Conservation (phyloP, 1,140 invertebrate genomes). For the Drosophila paulistorum region DNA sequence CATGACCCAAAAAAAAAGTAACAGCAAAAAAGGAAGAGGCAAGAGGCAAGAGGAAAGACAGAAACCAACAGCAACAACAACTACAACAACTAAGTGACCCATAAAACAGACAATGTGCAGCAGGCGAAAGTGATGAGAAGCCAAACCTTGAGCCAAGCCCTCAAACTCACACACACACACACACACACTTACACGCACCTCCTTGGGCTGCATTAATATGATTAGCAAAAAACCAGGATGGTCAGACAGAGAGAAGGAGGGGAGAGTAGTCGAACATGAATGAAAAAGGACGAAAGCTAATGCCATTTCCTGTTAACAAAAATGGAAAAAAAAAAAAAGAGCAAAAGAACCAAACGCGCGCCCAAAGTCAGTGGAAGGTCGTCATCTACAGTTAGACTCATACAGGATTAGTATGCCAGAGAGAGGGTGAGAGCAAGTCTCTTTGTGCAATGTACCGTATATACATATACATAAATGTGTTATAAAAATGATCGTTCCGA, state of each 20-base stretch:
- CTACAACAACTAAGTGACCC: constrained; percentile 46
- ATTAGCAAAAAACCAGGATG: constrained; percentile 53
- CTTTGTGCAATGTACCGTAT: constrained; percentile 1
- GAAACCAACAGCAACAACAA: constrained; percentile 38
- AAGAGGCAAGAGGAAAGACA: constrained; percentile 30
- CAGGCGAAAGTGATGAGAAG: constrained; percentile 50
- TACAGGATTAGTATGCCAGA: background rate
- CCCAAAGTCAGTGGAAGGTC: constrained; percentile 61
- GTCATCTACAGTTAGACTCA: constrained; percentile 3
- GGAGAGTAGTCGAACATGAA: too few species aligned
- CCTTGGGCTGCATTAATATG: constrained; percentile 68
- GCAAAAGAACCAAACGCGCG: constrained; percentile 39
- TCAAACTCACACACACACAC: constrained; percentile 35
- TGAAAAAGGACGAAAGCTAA: constrained; percentile 42
- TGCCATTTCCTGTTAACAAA: constrained; percentile 66
- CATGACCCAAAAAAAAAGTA: constrained; percentile 71
- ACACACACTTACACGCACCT: background rate
- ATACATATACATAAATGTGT: background rate
- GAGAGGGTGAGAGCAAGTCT: background rate
- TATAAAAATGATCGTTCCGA: constrained; percentile 15
- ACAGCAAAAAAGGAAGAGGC: constrained; percentile 1
- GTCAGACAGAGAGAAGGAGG: constrained; percentile 24
- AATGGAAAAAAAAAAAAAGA: constrained; percentile 6
- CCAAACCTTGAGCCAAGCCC: constrained; percentile 73
- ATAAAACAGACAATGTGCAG: constrained; percentile 51